phyloP scores from a whole-genome alignment of 2,888 invertebrate genomes.

The Dolomedes plantarius region DNA sequence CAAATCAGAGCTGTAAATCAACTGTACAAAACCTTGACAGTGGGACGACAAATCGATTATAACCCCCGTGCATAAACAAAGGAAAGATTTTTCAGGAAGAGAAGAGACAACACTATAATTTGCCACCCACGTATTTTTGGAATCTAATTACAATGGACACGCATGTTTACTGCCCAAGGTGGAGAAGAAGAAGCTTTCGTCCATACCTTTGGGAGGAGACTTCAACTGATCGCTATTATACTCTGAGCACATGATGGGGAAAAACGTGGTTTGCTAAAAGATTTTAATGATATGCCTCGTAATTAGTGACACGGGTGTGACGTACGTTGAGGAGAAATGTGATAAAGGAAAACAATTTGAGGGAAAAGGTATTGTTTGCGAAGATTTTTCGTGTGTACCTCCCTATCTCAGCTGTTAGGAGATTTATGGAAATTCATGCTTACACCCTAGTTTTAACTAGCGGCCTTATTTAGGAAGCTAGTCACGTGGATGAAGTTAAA shows the following conservation, averaged over 20 bases:
- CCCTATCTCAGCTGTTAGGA: too few relatives aligned
- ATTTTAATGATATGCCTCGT: background rate
- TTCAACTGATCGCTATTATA: background rate
- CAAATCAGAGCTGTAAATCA: too few relatives aligned
- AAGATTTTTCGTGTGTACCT: too few relatives aligned
- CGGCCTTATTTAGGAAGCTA: too few relatives aligned
- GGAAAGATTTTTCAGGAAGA: too few relatives aligned
- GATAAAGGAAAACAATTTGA: background rate
- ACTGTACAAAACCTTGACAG: too few relatives aligned
- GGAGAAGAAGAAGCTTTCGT: too few relatives aligned
- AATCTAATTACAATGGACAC: constrained; percentile 23
- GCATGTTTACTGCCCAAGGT: constrained; percentile 1
- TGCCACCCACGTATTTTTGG: constrained; percentile 21
- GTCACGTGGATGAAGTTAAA: too few relatives aligned
- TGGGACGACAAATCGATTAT: too few relatives aligned
- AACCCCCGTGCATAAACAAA: too few relatives aligned
- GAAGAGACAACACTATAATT: constrained; percentile 12
- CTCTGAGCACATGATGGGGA: background rate
- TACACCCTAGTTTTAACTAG: too few relatives aligned
- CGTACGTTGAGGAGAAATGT: background rate
- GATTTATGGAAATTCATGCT: too few relatives aligned
- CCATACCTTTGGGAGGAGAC: background rate
- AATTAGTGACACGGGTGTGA: constrained; percentile 21
- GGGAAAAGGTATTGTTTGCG: background rate
- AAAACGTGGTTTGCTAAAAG: background rate